phyloP scores from a whole-genome alignment of 2,888 invertebrate genomes.

The Tipula lateralis region DNA sequence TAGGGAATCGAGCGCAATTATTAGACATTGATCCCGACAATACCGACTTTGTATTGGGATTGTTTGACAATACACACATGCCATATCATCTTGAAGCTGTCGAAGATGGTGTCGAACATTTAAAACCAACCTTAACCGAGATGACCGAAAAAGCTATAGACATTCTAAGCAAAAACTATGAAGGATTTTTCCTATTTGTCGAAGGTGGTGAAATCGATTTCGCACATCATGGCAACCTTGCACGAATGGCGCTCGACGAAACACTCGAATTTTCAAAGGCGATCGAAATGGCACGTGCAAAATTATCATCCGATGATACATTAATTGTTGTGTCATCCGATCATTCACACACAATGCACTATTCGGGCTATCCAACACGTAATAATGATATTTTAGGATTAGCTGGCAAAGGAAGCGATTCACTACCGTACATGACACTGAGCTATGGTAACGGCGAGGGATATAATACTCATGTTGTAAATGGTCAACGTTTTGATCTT shows the following conservation, averaged over 20 bases:
- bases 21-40: slow-evolving; percentile 46
- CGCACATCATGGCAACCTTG: slow-evolving; percentile 44
- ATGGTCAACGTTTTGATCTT: slow-evolving; percentile 41
- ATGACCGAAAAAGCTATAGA: slow-evolving; percentile 76
- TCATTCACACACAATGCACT: slow-evolving; percentile 72
- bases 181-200: slow-evolving; percentile 75
- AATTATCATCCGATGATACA: slow-evolving; percentile 64
- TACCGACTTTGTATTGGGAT: slow-evolving; percentile 59
- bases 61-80: slow-evolving; percentile 63
- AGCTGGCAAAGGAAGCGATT: slow-evolving; percentile 49
- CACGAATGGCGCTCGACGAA: slow-evolving; percentile 45
- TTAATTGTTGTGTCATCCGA: slow-evolving; percentile 76
- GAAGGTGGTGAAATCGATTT: slow-evolving; percentile 56
- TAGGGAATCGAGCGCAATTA: slow-evolving; percentile 52
- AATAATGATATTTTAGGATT: slow-evolving; percentile 52
- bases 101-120: slow-evolving; percentile 50
- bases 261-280: slow-evolving; percentile 69
- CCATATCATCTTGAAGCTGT: slow-evolving; percentile 55
- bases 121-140: slow-evolving; percentile 65
- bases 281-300: slow-evolving; percentile 56
- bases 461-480: slow-evolving; percentile 41
- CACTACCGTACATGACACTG: slow-evolving; percentile 62
- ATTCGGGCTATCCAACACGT: slow-evolving; percentile 62
- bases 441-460: slow-evolving; percentile 74
- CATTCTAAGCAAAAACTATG: slow-evolving; percentile 57